Percentiles rank a stretch among this genome's conserved stretches.
phyloP scores from a whole-genome alignment of 2,888 invertebrate genomes.

The Melikaiella ostensackeni region DNA sequence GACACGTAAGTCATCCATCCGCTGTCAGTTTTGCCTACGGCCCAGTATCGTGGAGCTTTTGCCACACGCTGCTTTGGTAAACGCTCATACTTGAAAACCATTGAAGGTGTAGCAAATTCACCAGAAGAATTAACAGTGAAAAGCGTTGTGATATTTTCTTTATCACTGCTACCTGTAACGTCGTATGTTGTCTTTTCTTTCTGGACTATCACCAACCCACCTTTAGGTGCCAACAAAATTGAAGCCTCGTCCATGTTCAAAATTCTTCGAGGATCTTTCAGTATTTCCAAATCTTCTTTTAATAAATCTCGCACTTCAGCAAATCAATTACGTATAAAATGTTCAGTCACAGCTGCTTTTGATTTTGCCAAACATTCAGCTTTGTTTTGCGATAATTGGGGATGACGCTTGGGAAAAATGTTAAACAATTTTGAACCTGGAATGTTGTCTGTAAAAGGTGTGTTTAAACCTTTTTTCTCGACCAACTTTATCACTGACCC shows the following conservation, averaged over 20 bases:
- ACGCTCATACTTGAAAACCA: constrained; percentile 54
- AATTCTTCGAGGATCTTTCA: no score
- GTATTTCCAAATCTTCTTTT: no score
- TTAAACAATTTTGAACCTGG: not conserved
- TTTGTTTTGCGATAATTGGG: not conserved
- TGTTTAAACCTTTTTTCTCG: not conserved
- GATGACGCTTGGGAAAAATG: not conserved
- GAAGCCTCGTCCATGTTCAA: no score
- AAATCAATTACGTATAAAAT: no score
- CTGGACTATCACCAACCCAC: not conserved
- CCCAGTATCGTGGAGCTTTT: constrained; percentile 51
- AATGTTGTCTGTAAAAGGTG: not conserved
- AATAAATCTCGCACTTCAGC: no score
- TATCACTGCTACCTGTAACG: not conserved
- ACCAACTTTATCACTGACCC: not conserved
- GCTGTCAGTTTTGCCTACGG: constrained; percentile 54
- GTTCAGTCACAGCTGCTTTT: no score
- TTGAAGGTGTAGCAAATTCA: constrained; percentile 55
- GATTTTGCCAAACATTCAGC: no score
- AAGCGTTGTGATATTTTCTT: constrained; percentile 54
- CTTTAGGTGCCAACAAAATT: not conserved
- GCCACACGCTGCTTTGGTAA: no score
- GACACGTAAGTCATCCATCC: constrained; percentile 60
- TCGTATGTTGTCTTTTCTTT: not conserved
- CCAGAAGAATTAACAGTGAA: constrained; percentile 58